phyloP scores from a whole-genome alignment of 2,113 vertebrate species.

The Myiozetetes cayanensis region DNA sequence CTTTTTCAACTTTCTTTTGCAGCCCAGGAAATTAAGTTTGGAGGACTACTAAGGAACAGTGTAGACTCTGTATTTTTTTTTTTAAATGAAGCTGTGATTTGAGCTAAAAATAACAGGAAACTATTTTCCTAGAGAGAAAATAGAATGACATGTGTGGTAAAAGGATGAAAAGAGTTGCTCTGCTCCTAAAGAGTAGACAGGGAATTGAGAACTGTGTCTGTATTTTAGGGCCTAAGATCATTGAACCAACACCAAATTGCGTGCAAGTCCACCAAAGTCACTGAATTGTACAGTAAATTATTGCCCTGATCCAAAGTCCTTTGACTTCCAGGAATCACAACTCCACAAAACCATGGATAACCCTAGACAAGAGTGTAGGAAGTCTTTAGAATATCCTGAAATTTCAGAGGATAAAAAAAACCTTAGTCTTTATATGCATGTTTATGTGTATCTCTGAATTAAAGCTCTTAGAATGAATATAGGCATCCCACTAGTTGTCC shows the following conservation, averaged over 20 bases:
- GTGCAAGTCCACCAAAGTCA: neutral
- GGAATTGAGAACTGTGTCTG: neutral
- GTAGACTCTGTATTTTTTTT: neutral
- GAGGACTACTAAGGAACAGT: neutral
- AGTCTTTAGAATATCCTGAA: neutral
- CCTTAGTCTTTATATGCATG: neutral
- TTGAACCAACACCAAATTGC: neutral
- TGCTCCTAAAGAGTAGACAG: neutral
- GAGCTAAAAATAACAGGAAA: slow-evolving; percentile 53
- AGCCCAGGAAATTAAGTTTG: slow-evolving; percentile 45
- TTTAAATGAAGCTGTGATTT: neutral
- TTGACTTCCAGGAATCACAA: neutral
- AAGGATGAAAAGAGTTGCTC: neutral
- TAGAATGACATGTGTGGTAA: neutral
- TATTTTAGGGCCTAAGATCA: neutral
- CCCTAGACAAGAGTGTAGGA: neutral
- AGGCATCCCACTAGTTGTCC: neutral
- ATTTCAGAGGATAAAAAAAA: neutral
- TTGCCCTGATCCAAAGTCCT: neutral
- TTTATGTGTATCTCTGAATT: neutral
- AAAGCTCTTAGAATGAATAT: neutral
- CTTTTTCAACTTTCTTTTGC: slow-evolving; percentile 12
- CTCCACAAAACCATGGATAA: neutral
- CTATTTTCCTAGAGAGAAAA: slow-evolving; percentile 40
- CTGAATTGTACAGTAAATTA: neutral